Percentiles rank a stretch among this genome's conserved stretches.
These are phyloP conservation scores for Ambastaia sidthimunki DNA, from an alignment of 2,797 vertebrate species.

Conservation along the genomic window DNA sequence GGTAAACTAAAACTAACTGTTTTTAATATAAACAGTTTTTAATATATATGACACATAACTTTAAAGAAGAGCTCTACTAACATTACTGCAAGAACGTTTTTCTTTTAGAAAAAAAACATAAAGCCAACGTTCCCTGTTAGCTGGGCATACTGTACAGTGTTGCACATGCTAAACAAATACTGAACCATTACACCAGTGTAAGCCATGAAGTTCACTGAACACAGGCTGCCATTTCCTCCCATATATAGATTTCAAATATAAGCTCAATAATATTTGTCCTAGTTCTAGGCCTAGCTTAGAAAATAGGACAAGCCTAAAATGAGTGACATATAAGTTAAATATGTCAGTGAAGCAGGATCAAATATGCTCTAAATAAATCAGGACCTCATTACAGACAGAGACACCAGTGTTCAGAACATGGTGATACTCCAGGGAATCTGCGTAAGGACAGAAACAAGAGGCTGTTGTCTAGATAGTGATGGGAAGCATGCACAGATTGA, in stretches of 20 bases:
- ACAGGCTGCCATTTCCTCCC: not conserved
- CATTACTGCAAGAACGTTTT: too few species aligned
- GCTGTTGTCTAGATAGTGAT: not conserved
- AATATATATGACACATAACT: too few species aligned
- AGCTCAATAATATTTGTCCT: slow-evolving; percentile 13
- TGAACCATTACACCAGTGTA: not conserved
- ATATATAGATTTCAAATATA: not conserved
- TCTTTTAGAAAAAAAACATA: too few species aligned
- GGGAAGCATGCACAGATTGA: not conserved
- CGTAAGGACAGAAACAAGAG: slow-evolving; percentile 26
- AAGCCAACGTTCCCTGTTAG: too few species aligned
- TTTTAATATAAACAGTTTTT: too few species aligned
- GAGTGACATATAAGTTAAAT: slow-evolving; percentile 59
- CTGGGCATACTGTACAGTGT: too few species aligned
- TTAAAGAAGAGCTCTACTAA: too few species aligned
- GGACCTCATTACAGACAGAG: slow-evolving; percentile 63
- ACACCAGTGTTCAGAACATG: slow-evolving; percentile 7
- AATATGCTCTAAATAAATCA: slow-evolving; percentile 72
- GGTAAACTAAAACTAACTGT: too few species aligned
- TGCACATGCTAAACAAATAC: not conserved
- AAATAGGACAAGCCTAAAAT: slow-evolving; percentile 39
- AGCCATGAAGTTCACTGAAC: not conserved
- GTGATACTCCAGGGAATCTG: slow-evolving; percentile 11
- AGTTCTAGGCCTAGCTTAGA: slow-evolving; percentile 9
- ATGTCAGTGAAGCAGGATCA: slow-evolving; percentile 66